Evolutionary conservation across 2,113 vertebrate genomes (phyloP), one percentile per base, ranked within the genome.

Genomic region (Cinclus cinclus): DNA sequence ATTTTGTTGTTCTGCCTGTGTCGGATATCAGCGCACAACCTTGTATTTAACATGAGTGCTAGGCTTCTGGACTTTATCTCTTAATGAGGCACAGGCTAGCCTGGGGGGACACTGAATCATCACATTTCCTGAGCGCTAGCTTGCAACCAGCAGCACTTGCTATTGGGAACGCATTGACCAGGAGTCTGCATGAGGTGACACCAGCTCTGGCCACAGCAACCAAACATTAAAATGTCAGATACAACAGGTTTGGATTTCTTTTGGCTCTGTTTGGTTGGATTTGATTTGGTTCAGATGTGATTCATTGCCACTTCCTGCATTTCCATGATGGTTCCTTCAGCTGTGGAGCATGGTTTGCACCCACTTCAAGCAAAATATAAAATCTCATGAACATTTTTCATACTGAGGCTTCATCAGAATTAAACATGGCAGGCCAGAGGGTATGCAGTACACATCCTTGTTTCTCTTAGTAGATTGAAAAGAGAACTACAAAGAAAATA

Each of bases 301-400:
- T 71, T 95, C 88, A 80, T 89, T 96, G 96, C 82, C 74, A 69
- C 94, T 96, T 96, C 33, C 44, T 92, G 93, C 87, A 89, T 37
- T 88, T 93, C 91, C 50, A 15, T 7, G 41, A 39, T 65, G 65
- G 75, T 53, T 97, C 89, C 92, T 94, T 89, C 92, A 91, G 88
- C 85, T 8, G 1, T 7, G 31, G 55, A 92, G 70, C 77, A 23
- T 44, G 94, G 92, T 73, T 94, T 37, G 9, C 76, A 94, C 93
- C 90, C 95, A 95, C 97, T 97, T 96, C 97, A 97, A 97, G 95
- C 65, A 56, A 50, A 74, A 83, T 67, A 78, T 58, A 88, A 97
- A 89, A 78, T 89, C 84, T 95, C 90, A 33, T 65, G 90, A 91
- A 79, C 44, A 46, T 88, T 95, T 94, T 96, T 90, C 68, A 58